phyloP scores from a whole-genome alignment of 2,797 vertebrate species.

The Mycteria americana region DNA sequence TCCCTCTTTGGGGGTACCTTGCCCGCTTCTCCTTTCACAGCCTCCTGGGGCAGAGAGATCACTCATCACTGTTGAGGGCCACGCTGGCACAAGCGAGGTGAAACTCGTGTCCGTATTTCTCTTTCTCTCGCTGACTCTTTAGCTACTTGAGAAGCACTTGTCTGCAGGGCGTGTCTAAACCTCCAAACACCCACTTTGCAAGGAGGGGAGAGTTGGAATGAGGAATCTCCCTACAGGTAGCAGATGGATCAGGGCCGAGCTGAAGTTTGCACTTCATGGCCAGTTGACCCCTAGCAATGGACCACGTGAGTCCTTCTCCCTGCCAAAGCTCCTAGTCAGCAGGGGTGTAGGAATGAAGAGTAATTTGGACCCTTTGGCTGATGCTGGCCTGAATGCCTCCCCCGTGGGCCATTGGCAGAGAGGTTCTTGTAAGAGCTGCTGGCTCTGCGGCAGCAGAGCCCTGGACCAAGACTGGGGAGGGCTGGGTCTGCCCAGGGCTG shows the following conservation, averaged over 20 bases:
- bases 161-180: accelerated
- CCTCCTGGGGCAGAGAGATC: not conserved
- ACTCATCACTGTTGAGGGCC: no score
- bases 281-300: not conserved
- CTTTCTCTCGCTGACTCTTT: not conserved
- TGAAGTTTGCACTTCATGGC: not conserved
- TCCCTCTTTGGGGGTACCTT: not conserved
- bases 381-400: not conserved
- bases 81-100: accelerated
- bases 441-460: not conserved
- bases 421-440: not conserved
- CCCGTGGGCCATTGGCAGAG: not conserved
- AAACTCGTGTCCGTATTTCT: not conserved
- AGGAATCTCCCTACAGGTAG: not conserved
- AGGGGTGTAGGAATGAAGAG: not conserved
- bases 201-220: not conserved
- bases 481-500: not conserved
- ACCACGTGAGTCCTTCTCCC: not conserved
- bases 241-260: not conserved
- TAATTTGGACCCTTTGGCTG: not conserved
- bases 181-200: not conserved
- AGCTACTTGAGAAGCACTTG: not conserved
- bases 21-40: not conserved
- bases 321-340: not conserved
- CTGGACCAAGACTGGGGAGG: not conserved